A percentile compares a stretch with the other conserved stretches of the same genome.
These are phyloP conservation scores for Latheticus oryzae DNA, from an alignment of 2,888 invertebrate species.

Conservation along the genomic window DNA sequence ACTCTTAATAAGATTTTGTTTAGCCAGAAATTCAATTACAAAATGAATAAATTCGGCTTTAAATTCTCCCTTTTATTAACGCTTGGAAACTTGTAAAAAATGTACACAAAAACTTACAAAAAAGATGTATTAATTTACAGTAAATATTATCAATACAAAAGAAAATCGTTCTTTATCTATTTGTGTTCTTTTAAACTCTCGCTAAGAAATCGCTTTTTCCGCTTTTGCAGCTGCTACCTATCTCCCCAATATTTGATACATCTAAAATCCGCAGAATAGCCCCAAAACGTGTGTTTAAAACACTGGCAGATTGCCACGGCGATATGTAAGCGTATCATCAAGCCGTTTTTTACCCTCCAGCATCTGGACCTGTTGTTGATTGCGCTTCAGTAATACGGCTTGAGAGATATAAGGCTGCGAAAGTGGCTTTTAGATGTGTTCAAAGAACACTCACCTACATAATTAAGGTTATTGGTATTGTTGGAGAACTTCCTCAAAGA, in stretches of 20 bases:
- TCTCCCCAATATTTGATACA: constrained; percentile 33
- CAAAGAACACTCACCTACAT: constrained; percentile 52
- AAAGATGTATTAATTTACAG: no score
- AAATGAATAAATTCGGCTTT: no score
- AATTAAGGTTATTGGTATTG: constrained; percentile 55
- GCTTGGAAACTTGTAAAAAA: no score
- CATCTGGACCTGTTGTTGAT: constrained; percentile 56
- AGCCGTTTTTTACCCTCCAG: constrained; percentile 48
- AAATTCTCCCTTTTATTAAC: no score
- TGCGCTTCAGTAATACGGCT: constrained; percentile 48
- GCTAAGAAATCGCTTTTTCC: constrained; percentile 16
- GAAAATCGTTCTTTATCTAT: no score
- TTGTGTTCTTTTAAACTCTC: no score
- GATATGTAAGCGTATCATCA: constrained; percentile 40
- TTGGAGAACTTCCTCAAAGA: constrained; percentile 48
- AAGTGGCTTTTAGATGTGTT: constrained; percentile 53
- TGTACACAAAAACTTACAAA: no score
- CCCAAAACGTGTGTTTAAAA: constrained; percentile 40
- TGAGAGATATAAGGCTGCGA: constrained; percentile 51
- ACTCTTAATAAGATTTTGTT: no score
- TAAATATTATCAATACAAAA: no score
- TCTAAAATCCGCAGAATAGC: constrained; percentile 36
- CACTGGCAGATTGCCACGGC: constrained; percentile 40
- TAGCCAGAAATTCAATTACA: no score
- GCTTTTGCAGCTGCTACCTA: constrained; percentile 31